Base-by-base conservation (phyloP, 1,140 invertebrate genomes). In the Frieseomelitta varia region DNA sequence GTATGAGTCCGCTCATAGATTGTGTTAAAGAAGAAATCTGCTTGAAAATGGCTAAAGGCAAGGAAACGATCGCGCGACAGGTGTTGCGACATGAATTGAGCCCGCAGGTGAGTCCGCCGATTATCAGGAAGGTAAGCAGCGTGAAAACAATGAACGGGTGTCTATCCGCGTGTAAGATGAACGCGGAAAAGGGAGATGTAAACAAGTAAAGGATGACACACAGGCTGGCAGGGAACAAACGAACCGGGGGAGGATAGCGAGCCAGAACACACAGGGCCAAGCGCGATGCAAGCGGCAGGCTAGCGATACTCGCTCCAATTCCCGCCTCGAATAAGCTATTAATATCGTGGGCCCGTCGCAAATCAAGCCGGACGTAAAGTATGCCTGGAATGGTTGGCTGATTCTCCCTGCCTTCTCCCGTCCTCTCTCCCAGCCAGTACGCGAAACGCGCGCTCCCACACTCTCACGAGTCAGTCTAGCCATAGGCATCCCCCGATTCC, bases 331-430 rank as follows among this genome's bases (percentile, higher is more conserved):
- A 91, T 91, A 90, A 91, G 85, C 89, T 91, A 91, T 91, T 91
- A 90, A 90, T 90, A 90, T 86, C 84, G 78, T 77, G 85, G 85
- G 69, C 84, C 88, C 84, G 85, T 88, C 85, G 87, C 90, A 90
- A 90, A 90, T 90, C 90, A 90, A 90, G 83, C 87, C 79, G 85
- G 89, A 90, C 90, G 88, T 91, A 90, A 91, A 91, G 88, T 88
- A 91, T 90, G 86, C 87, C 83, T 83, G 88, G 88, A 91, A 90
- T 90, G 84, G 86, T 78, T 83, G 47, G 51, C 34, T 72, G 79
- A 81, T 86, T 85, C 89, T 86, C 53, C 53, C 68, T 34, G 69
- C 79, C 63, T 85, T 61, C 39, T 47, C 83, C 69, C 79, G 30
- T 81, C 27, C 73, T 34, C 53, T 73, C 55, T 19, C 0, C 71